Evolutionary conservation across 2,888 invertebrate genomes (phyloP).

Genomic region (Lagria hirta): DNA sequence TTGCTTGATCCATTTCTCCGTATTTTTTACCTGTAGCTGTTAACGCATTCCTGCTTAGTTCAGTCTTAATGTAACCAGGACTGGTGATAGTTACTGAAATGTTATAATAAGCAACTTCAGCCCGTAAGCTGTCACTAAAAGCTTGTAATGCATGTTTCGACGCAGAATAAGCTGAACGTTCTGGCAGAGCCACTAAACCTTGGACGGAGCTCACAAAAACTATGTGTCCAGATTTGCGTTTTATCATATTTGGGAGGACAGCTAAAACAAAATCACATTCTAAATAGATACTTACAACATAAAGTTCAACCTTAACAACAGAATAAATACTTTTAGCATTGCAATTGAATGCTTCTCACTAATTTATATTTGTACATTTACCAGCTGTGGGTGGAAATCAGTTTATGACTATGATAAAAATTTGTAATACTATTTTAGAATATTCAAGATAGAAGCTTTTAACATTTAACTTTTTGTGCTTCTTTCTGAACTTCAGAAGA

Average conservation of each 20-base stretch:
- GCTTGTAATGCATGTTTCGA: constrained; percentile 96
- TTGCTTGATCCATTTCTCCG: constrained; percentile 82
- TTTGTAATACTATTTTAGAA: no score
- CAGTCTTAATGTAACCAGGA: constrained; percentile 88
- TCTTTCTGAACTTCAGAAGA: no score
- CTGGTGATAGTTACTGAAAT: constrained; percentile 86
- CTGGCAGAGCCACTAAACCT: constrained; percentile 87
- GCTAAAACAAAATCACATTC: constrained; percentile 59
- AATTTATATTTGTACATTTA: no score
- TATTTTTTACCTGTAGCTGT: constrained; percentile 77
- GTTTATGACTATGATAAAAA: no score
- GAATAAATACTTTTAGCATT: no score
- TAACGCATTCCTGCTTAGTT: constrained; percentile 89
- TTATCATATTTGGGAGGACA: constrained; percentile 79
- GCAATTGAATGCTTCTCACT: no score
- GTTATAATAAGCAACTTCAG: constrained; percentile 78
- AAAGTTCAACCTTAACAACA: background rate
- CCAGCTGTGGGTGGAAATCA: no score
- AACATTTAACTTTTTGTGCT: no score
- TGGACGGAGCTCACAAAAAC: constrained; percentile 92
- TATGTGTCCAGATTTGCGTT: constrained; percentile 74
- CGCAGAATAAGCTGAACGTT: constrained; percentile 84
- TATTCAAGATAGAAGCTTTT: no score
- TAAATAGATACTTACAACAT: constrained; percentile 1
- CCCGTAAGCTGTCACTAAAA: constrained; percentile 85